Base-by-base conservation (phyloP, 2,797 vertebrate genomes). In the Loriculus beryllinus region DNA sequence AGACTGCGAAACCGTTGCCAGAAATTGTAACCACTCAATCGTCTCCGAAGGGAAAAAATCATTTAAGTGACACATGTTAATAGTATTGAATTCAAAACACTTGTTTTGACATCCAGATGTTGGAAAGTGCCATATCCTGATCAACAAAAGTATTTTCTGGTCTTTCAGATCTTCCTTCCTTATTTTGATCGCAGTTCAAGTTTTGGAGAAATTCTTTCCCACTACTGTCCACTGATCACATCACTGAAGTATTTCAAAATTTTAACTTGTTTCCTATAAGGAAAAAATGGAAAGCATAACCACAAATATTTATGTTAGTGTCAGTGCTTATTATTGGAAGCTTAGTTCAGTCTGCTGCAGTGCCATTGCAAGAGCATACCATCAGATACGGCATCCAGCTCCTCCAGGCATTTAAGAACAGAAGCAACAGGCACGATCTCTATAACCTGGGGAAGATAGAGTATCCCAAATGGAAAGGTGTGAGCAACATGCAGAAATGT, bases 171-270 rank as follows among this genome's bases (percentile, higher is more conserved):
- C 90, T 95, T 97, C 96, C 90, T 96, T 96, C 95, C 96, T 97
- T 96, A 95, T 97, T 97, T 97, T 97, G 96, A 96, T 94, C 12
- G 3, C 91, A 91, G 96, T 96, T 96, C 92, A 93, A 97, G 90
- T 96, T 97, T 93, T 69, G 42, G 88, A 96, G 72, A 97, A 97
- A 97, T 95, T 97, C 96, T 97, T 98, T 98, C 97, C 97, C 97
- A 97, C 95, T 98, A 93, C 97, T 97, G 97, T 97, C 95, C 92
- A 69, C 97, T 98, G 97, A 98, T 97, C 97, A 97, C 97, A 98
- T 98, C 95, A 68, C 84, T 69, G 94, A 98, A 97, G 89, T 96
- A 98, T 98, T 97, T 96, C 45, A 97, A 97, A 96, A 94, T 95
- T 96, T 93, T 89, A 70, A 83, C 92, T 96, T 79, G 89, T 94